phyloP scores from a whole-genome alignment of 1,140 invertebrate species.

The Drosophila leontia region DNA sequence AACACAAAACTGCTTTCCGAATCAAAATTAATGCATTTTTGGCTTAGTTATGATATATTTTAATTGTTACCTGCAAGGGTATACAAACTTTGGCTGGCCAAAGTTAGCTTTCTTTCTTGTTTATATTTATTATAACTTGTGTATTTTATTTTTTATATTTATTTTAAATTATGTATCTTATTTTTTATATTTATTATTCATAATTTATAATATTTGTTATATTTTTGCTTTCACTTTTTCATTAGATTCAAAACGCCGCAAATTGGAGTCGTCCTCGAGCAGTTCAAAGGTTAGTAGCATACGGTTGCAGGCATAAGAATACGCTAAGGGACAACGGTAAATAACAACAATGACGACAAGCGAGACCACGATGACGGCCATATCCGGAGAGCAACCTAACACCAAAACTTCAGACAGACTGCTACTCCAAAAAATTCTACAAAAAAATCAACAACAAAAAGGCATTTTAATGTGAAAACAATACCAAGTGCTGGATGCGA shows the following conservation, averaged over 20 bases:
- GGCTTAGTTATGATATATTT: no score
- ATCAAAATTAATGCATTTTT: no score
- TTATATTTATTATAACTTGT: no score
- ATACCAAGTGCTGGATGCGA: slow-evolving; percentile 2
- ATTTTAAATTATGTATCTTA: no score
- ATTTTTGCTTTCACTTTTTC: background rate
- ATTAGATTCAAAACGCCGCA: slow-evolving; percentile 91
- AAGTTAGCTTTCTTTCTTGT: no score
- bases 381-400: slow-evolving; percentile 31
- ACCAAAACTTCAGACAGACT: slow-evolving; percentile 14
- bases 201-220: no score
- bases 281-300: slow-evolving; percentile 91
- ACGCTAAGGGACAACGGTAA: slow-evolving; percentile 72
- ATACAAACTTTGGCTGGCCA: no score
- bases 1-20: no score
- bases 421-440: slow-evolving; percentile 21
- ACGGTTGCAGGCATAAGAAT: slow-evolving; percentile 76
- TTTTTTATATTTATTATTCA: no score
- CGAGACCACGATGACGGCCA: slow-evolving; percentile 30
- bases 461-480: background rate
- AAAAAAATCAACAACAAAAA: slow-evolving; percentile 6
- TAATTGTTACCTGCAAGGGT: no score
- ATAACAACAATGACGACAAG: slow-evolving; percentile 39
- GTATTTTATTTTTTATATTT: no score
- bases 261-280: slow-evolving; percentile 89